Percentiles rank a stretch among this genome's conserved stretches.
Evolutionary conservation across 2,888 invertebrate genomes (phyloP).

Genomic region (Eulithis prunata): DNA sequence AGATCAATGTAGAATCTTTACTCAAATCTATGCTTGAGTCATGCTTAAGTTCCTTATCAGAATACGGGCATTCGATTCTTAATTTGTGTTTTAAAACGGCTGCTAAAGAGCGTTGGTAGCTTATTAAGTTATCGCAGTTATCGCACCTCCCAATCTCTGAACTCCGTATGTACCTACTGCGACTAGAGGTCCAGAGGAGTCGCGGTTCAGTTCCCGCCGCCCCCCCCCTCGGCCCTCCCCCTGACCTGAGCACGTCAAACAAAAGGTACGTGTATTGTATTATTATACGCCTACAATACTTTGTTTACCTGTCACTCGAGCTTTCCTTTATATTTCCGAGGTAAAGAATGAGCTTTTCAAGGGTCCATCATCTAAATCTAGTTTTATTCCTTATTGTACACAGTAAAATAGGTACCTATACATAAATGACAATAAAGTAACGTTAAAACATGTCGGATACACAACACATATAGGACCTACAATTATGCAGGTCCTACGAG

Average conservation of each 20-base stretch:
- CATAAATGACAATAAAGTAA: no score
- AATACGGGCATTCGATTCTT: no score
- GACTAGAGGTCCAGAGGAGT: conserved; percentile 14
- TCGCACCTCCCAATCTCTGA: conserved; percentile 3
- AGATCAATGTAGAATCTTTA: no score
- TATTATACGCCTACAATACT: conserved; percentile 21
- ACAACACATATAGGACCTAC: no score
- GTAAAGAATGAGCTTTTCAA: conserved; percentile 4
- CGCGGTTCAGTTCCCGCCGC: conserved; percentile 10
- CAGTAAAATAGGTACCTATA: no score
- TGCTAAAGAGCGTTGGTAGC: not conserved
- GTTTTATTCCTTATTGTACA: no score
- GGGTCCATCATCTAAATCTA: not conserved
- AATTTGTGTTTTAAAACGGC: not conserved
- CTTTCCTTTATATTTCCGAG: conserved; percentile 5
- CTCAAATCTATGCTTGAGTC: no score
- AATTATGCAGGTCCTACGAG: no score
- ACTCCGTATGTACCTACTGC: not conserved
- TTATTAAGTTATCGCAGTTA: not conserved
- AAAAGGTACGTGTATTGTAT: conserved; percentile 11
- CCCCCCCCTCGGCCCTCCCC: not conserved
- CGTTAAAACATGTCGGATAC: no score
- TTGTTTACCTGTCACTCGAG: conserved; percentile 17
- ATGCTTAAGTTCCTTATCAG: no score
- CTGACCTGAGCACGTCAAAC: not conserved